Percentiles rank a stretch among this genome's conserved stretches.
phyloP scores from a whole-genome alignment of 2,888 invertebrate species.

The Napeogenes sylphis region DNA sequence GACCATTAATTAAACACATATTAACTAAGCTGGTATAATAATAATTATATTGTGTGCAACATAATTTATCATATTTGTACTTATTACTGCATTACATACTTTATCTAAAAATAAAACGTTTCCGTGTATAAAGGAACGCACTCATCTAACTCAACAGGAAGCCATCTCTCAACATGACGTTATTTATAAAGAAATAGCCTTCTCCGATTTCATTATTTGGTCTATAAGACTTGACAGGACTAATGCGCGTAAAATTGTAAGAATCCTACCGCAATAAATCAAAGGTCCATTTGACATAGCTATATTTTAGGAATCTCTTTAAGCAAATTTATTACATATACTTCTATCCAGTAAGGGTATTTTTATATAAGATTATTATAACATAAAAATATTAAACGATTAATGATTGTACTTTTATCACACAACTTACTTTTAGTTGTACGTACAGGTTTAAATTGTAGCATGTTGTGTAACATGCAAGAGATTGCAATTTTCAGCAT shows the following conservation, averaged over 20 bases:
- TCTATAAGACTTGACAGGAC: conserved; percentile 22
- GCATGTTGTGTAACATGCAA: conserved; percentile 1
- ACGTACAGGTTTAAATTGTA: not conserved
- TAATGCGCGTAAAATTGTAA: conserved; percentile 20
- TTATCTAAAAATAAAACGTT: not conserved
- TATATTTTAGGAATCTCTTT: not conserved
- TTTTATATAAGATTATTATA: too few species aligned
- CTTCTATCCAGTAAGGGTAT: too few species aligned
- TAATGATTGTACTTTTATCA: not conserved
- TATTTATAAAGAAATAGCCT: conserved; percentile 25
- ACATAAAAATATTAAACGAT: too few species aligned
- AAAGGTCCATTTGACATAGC: not conserved
- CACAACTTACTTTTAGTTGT: not conserved
- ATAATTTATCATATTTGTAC: too few species aligned
- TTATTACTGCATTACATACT: too few species aligned
- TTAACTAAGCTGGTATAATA: too few species aligned
- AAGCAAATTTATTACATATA: not conserved
- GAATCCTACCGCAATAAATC: conserved; percentile 14
- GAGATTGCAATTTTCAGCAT: not conserved
- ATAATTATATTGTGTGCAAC: too few species aligned
- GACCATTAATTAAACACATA: too few species aligned
- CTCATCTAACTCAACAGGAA: not conserved
- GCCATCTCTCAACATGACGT: conserved; percentile 6
- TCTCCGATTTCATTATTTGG: conserved; percentile 24
- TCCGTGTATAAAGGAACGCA: not conserved